Base-by-base conservation (phyloP, 1,140 invertebrate genomes). In the Leptonema lineaticorne region DNA sequence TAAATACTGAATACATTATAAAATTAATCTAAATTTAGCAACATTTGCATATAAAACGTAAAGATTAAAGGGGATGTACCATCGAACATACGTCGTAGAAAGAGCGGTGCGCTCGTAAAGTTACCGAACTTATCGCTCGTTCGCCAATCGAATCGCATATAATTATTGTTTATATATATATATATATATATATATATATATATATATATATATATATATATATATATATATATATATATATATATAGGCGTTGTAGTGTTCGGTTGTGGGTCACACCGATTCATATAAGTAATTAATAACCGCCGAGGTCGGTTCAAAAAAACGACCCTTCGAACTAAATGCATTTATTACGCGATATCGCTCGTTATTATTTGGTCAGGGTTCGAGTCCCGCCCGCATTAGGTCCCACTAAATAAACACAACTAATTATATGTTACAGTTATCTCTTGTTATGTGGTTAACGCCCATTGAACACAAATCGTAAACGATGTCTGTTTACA, bases 371-470 rank as follows among this genome's bases (percentile, higher is more conserved):
- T 71, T 71, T 63, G 48, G 57, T 67, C 27, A 46, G 62, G 50
- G 65, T 48, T n/a, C n/a, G n/a, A n/a, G n/a, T n/a, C n/a, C 45
- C 62, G 45, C 45, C 62, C 46, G 69, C 59, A 71, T 71, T 71
- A 71, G 70, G 56, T 62, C 60, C 60, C 67, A 71, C 70, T 71
- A 71, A 71, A 71, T 71, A 71, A 71, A 71, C 70, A 71, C 67
- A 28, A 60, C 70, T 71, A 71, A 71, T 71, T 71, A 71, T 71
- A 71, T 71, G 70, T 68, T 66, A 71, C 70, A 71, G 70, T 68
- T 71, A 68, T 68, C 70, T 67, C 70, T 71, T 68, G 63, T 68
- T 65, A 59, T 63, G 69, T 9, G 59, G n/a, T n/a, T 50, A 64
- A 48, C 67, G 63, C 66, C 69, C 59, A 65, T 30, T 29, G 57